Evolutionary conservation across 2,888 invertebrate genomes (phyloP).

Genomic region (Gandaritis pyraliata): DNA sequence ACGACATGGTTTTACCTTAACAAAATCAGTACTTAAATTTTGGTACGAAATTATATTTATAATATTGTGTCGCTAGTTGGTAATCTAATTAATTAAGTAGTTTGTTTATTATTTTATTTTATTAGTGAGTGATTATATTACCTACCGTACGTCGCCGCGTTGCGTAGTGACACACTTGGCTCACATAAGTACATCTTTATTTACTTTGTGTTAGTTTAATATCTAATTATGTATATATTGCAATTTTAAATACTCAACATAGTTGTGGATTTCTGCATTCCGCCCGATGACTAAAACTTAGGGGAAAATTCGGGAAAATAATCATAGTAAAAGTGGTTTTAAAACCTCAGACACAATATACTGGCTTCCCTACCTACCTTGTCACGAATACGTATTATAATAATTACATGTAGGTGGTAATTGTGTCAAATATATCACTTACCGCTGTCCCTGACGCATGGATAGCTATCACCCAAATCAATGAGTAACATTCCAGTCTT

Average conservation of each 20-base stretch:
- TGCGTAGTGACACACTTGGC: slow-evolving; percentile 64
- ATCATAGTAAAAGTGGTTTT: slow-evolving; percentile 71
- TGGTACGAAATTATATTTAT: slow-evolving; percentile 58
- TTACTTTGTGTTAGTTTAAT: slow-evolving; percentile 71
- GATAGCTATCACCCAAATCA: slow-evolving; percentile 74
- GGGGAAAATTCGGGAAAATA: slow-evolving; percentile 62
- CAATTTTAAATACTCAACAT: slow-evolving; percentile 82
- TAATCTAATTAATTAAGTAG: slow-evolving; percentile 55
- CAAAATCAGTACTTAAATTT: slow-evolving; percentile 71
- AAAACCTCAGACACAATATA: slow-evolving; percentile 58
- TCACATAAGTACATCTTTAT: slow-evolving; percentile 73
- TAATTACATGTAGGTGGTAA: slow-evolving; percentile 55
- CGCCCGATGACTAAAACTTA: slow-evolving; percentile 84
- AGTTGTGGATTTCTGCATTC: slow-evolving; percentile 85
- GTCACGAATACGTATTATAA: slow-evolving; percentile 60
- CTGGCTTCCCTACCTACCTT: slow-evolving; percentile 52
- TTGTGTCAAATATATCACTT: slow-evolving; percentile 59
- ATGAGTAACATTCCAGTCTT: slow-evolving; percentile 83
- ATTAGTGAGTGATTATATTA: slow-evolving; percentile 63
- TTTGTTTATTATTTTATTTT: slow-evolving; percentile 64
- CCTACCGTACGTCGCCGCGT: slow-evolving; percentile 55
- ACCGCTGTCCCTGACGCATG: slow-evolving; percentile 57
- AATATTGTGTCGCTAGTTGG: slow-evolving; percentile 73
- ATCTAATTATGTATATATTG: slow-evolving; percentile 83
- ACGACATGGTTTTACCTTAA: slow-evolving; percentile 57